A percentile compares a stretch with the other conserved stretches of the same genome.
Evolutionary conservation across 2,888 invertebrate species (phyloP).

Genomic region (Exephanes ischioxanthus): DNA sequence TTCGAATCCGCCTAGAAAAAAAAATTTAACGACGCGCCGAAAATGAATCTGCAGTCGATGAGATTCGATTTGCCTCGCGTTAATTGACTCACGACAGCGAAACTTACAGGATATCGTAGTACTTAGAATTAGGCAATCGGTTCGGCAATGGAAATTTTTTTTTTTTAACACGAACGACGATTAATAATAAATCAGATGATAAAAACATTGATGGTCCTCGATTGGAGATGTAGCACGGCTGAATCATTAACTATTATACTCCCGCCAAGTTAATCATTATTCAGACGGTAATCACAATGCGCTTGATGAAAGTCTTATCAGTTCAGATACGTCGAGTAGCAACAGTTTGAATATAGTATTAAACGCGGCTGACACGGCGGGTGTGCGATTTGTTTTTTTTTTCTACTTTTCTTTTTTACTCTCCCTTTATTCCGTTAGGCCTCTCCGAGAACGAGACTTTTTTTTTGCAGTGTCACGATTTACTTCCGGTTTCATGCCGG

Average conservation of each 20-base stretch:
- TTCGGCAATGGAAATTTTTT: conserved; percentile 9
- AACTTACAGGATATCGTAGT: conserved; percentile 36
- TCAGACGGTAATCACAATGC: conserved; percentile 78
- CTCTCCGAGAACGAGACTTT: conserved; percentile 42
- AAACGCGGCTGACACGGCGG: conserved; percentile 47
- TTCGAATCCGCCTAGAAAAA: background rate
- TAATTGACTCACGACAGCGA: conserved; percentile 53
- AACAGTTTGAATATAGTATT: conserved; percentile 64
- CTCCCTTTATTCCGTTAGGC: conserved; percentile 59
- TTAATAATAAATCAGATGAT: conserved; percentile 2
- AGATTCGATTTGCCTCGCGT: conserved; percentile 24
- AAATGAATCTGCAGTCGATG: conserved; percentile 18
- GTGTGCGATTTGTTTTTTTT: conserved; percentile 37
- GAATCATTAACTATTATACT: conserved; percentile 58
- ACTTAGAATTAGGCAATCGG: conserved; percentile 56
- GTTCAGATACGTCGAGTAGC: conserved; percentile 72
- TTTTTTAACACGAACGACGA: conserved; percentile 21
- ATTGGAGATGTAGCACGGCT: conserved; percentile 68
- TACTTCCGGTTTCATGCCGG: conserved; percentile 28
- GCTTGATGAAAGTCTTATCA: conserved; percentile 77
- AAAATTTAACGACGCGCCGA: conserved; percentile 5
- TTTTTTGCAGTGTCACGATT: conserved; percentile 15
- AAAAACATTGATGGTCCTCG: conserved; percentile 74
- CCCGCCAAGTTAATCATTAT: conserved; percentile 58
- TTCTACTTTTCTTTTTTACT: conserved; percentile 24